These are phyloP conservation scores for Setipinna tenuifilis DNA, from an alignment of 2,797 vertebrate genomes.

Conservation along the genomic window DNA sequence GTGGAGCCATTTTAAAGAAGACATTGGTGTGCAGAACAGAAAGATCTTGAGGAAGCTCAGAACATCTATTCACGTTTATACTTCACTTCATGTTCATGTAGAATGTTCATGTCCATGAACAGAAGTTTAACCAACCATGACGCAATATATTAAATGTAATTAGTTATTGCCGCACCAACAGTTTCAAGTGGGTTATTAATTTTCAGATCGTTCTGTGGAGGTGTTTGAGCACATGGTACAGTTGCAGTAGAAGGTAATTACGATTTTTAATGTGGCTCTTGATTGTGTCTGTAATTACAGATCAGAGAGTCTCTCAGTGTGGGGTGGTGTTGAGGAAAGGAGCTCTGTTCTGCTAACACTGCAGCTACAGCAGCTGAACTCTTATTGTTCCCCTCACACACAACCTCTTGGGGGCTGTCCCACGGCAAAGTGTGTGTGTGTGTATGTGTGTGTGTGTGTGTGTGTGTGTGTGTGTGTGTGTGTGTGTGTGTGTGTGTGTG, in stretches of 20 bases:
- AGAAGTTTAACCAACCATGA: not conserved
- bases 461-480: slow-evolving; percentile 6
- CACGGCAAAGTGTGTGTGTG: not conserved
- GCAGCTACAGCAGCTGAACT: slow-evolving; percentile 3
- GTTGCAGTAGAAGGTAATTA: slow-evolving; percentile 1
- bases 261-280: not conserved
- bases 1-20: not conserved
- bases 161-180: slow-evolving; percentile 13
- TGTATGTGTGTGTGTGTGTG: not conserved
- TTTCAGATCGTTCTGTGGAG: not conserved
- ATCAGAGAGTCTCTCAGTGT: not conserved
- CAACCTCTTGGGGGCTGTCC: not conserved
- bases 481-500: not conserved
- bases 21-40: not conserved
- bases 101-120: not conserved
- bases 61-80: not conserved
- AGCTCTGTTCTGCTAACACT: not conserved
- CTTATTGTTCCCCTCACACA: not conserved
- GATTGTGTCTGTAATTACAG: slow-evolving; percentile 24
- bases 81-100: no score
- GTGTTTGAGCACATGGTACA: not conserved
- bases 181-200: not conserved
- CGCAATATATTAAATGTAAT: slow-evolving; percentile 1
- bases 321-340: slow-evolving; percentile 4
- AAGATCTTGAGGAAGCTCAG: not conserved